These are phyloP conservation scores for Apamea monoglypha DNA, from an alignment of 2,888 invertebrate genomes.

Conservation along the genomic window DNA sequence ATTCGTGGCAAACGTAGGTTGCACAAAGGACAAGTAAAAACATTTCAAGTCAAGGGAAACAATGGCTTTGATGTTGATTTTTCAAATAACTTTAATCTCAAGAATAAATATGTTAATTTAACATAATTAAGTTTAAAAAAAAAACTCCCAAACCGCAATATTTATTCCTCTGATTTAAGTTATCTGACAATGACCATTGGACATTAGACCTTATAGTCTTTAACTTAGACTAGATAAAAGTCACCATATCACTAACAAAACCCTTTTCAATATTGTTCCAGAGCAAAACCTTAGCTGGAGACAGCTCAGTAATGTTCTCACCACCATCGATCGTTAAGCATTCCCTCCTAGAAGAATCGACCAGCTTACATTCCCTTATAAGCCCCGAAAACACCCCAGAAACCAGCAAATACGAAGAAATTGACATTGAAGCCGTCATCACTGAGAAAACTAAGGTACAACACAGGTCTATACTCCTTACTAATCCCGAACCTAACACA, in stretches of 20 bases:
- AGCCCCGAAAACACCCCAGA: conserved; percentile 86
- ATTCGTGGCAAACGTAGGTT: too few relatives aligned
- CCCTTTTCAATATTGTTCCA: conserved; percentile 86
- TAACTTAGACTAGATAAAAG: too few relatives aligned
- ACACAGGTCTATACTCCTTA: conserved; percentile 87
- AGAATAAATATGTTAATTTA: too few relatives aligned
- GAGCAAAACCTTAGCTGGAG: conserved; percentile 96
- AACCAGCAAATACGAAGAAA: conserved; percentile 78
- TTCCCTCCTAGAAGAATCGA: conserved; percentile 92
- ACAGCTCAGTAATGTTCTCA: conserved; percentile 95
- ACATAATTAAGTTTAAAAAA: too few relatives aligned
- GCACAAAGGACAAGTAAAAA: too few relatives aligned
- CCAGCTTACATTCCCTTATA: conserved; percentile 90
- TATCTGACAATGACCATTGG: not conserved
- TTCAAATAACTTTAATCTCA: too few relatives aligned
- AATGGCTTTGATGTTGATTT: too few relatives aligned
- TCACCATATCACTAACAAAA: conserved; percentile 2
- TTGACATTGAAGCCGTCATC: conserved; percentile 84
- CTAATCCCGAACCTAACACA: conserved; percentile 85
- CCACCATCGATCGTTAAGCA: conserved; percentile 97
- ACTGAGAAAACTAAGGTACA: conserved; percentile 88
- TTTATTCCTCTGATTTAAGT: not conserved
- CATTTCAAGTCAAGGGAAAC: too few relatives aligned
- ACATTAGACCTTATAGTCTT: not conserved
- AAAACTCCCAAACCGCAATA: not conserved